Percentiles rank a stretch among this genome's conserved stretches.
Conservation (phyloP, 2,113 vertebrate species). For the Paradisaea rubra region DNA sequence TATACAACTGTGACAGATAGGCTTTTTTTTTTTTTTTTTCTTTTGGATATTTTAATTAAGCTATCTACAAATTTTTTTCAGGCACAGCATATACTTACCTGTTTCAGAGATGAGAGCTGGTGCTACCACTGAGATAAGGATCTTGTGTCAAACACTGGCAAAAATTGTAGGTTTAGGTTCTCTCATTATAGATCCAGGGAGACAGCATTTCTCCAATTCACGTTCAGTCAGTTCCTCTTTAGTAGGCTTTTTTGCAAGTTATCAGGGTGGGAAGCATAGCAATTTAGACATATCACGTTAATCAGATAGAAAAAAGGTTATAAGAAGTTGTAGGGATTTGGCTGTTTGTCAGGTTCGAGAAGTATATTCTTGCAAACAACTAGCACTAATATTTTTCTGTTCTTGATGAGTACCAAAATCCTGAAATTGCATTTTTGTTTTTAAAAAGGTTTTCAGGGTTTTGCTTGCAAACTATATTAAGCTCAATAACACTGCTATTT, state of each 20-base stretch:
- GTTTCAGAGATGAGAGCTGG: background rate
- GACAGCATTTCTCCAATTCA: background rate
- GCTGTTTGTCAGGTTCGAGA: background rate
- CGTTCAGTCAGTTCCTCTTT: background rate
- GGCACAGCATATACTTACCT: background rate
- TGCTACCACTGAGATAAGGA: background rate
- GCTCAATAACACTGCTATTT: slow-evolving; percentile 24
- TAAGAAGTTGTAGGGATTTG: background rate
- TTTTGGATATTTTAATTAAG: background rate
- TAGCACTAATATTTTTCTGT: background rate
- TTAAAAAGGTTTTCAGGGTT: background rate
- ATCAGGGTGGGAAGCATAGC: background rate
- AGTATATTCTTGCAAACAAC: background rate
- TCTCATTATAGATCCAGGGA: background rate
- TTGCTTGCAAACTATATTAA: slow-evolving; percentile 20
- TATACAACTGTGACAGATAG: background rate
- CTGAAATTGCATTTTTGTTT: background rate
- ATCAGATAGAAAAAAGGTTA: background rate
- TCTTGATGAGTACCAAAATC: background rate
- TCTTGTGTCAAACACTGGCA: background rate
- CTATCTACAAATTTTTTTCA: background rate
- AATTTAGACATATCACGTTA: background rate
- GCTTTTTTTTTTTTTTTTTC: background rate
- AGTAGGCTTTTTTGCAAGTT: background rate
- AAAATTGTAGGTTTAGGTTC: background rate